Evolutionary conservation across 2,113 vertebrate genomes (phyloP).

Genomic region (Ornithorhynchus anatinus): DNA sequence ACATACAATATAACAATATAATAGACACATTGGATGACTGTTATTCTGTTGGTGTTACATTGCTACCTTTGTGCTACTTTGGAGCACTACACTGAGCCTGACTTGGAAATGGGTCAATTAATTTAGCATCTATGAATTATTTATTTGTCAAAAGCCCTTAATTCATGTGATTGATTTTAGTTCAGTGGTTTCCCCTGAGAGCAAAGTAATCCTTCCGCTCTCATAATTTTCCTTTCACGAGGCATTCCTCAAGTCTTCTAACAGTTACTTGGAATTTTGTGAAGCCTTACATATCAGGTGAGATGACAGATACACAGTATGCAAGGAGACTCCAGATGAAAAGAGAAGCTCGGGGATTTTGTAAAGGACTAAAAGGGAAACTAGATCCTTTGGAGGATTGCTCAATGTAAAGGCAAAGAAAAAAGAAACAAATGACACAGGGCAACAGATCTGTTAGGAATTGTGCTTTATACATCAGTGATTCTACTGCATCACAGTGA

Average conservation of each 20-base stretch:
- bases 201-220: constrained; percentile 41
- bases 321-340: constrained; percentile 27
- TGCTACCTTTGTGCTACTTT: constrained; percentile 26
- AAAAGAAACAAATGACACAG: constrained; percentile 9
- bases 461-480: constrained; percentile 15
- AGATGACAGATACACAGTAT: constrained; percentile 42
- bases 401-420: constrained; percentile 32
- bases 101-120: constrained; percentile 72
- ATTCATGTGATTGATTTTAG: constrained; percentile 76
- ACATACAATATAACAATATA: no score
- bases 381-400: constrained; percentile 26
- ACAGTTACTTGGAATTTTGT: constrained; percentile 35
- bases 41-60: neutral
- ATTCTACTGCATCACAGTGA: constrained; percentile 24
- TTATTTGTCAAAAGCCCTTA: constrained; percentile 77
- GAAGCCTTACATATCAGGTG: constrained; percentile 44
- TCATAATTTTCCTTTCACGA: constrained; percentile 51
- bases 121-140: constrained; percentile 77
- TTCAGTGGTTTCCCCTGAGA: constrained; percentile 49
- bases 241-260: constrained; percentile 33
- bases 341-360: constrained; percentile 34
- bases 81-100: constrained; percentile 2
- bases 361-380: constrained; percentile 37
- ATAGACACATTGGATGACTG: no score
- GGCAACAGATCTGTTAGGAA: constrained; percentile 18